Evolutionary conservation across 2,113 vertebrate species (phyloP), one percentile per base, ranked within the genome.

Genomic region (Monopterus albus): DNA sequence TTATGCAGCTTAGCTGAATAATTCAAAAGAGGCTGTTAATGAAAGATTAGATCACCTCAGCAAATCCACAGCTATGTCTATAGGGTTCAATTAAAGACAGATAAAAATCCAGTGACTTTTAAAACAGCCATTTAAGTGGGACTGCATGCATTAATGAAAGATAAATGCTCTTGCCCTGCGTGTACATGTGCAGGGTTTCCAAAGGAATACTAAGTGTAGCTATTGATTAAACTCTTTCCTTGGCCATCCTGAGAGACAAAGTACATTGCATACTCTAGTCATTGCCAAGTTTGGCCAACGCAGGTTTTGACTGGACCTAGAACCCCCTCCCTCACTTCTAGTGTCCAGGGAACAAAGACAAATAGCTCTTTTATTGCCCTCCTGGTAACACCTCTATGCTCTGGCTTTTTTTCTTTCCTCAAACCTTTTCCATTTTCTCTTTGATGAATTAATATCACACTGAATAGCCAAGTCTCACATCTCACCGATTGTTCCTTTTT

Each of bases 341-440:
- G 62, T 78, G 84, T 82, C 82, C 69, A n/a, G 72, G 65, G 89
- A 90, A 92, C 88, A 93, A 87, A 92, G 91, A 92, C 38, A 36
- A 84, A 92, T 90, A 53, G 87, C 78, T 85, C 68, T 90, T 92
- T 92, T 87, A 92, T 91, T 90, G 82, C 77, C 56, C 84, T 83
- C 62, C 73, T 82, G 74, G 86, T 83, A 75, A 87, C 88, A 87
- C 87, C 80, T 86, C 79, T 80, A 47, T 20, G 59, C 80, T 82
- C 82, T 77, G 66, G 58, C 64, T 83, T 67, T 80, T 63, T 2
- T 40, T 39, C 57, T 43, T 51, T 29, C 11, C 50, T 69, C 75
- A 59, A 49, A 65, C 75, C 59, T 51, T 69, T 81, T 69, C 78
- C 62, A 60, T 73, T 62, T 53, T 63, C 56, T 60, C 72, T 87